These are phyloP conservation scores for Gadopsis bispinosus DNA, from an alignment of 2,797 vertebrate genomes.

Conservation along the genomic window DNA sequence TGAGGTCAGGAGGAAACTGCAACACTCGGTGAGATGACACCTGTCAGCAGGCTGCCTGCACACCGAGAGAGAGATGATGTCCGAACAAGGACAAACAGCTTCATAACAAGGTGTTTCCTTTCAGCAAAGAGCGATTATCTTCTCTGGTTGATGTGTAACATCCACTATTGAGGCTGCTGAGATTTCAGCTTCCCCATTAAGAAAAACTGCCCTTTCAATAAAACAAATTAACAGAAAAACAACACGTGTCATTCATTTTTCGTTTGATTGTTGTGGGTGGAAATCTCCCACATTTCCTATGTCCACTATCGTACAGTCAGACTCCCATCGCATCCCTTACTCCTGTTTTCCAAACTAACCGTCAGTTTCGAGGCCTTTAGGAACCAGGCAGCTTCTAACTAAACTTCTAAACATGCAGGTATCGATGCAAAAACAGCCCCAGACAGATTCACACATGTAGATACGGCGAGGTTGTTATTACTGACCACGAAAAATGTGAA, in stretches of 20 bases:
- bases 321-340: background rate
- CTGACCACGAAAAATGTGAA: too few species aligned
- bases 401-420: background rate
- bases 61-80: background rate
- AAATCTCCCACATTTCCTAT: background rate
- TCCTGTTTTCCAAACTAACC: background rate
- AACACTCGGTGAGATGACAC: slow-evolving; percentile 45
- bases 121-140: background rate
- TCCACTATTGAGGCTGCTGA: background rate
- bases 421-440: background rate
- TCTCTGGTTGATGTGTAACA: background rate
- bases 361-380: background rate
- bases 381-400: background rate
- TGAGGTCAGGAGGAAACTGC: background rate
- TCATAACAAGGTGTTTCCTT: background rate
- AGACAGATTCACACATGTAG: slow-evolving; percentile 1
- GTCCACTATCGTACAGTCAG: background rate
- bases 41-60: slow-evolving; percentile 51
- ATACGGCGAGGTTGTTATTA: background rate
- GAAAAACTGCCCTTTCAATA: background rate
- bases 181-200: background rate
- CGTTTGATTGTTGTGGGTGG: background rate
- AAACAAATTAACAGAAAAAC: background rate
- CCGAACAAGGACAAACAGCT: too few species aligned
- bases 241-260: background rate